Base-by-base conservation (phyloP, 2,888 invertebrate species). In the Heteromurus nitidus region DNA sequence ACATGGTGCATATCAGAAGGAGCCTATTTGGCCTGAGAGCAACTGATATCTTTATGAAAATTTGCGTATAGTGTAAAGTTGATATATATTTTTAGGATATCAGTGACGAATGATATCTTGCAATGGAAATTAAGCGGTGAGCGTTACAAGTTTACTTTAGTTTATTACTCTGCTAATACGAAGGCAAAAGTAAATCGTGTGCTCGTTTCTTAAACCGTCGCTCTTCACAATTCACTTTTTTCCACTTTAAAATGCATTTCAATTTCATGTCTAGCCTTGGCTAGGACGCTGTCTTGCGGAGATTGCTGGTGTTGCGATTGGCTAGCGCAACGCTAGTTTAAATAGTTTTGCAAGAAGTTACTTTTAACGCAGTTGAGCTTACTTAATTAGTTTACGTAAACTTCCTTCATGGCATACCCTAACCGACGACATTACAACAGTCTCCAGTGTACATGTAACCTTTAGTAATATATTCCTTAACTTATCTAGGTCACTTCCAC, bases 211-310 rank as follows among this genome's bases (percentile, higher is more conserved):
- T 9, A n/a, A 44, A 44, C 44, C 44, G 44, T 44, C 16, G 44
- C 9, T n/a, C 13, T 44, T n/a, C n/a, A n/a, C n/a, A n/a, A n/a
- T n/a, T n/a, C n/a, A n/a, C n/a, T n/a, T n/a, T n/a, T n/a, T n/a
- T n/a, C n/a, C n/a, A n/a, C n/a, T n/a, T n/a, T n/a, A n/a, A n/a
- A n/a, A n/a, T n/a, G n/a, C n/a, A n/a, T n/a, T 55, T 67, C 50
- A 47, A 69, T 62, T 77, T 47, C 62, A 9, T 22, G 77, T 68
- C 77, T 77, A 77, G 77, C 77, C 77, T 77, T 69, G 77, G 77
- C 60, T 76, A 58, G 77, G 77, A 50, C 62, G 68, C 50, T 76
- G 77, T 69, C 77, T 77, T 69, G 77, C 69, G 44, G 68, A 58
- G 77, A 69, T 62, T 50, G 68, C 50, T 62, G 20, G 69, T 69